Conservation (phyloP, 1,140 invertebrate species). For the Brachionus calyciflorus region DNA sequence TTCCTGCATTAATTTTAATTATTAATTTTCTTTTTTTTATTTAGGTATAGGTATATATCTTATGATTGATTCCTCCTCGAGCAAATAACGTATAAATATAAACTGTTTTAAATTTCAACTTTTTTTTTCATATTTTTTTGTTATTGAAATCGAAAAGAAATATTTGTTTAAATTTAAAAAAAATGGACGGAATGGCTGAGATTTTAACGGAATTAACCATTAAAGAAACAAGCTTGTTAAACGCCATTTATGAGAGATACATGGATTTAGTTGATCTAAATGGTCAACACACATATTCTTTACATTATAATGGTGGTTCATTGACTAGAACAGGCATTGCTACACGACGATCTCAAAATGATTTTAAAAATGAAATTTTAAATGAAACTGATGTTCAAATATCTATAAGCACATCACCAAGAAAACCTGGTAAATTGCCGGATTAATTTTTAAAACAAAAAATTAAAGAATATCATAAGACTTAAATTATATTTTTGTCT, state of each 20-base stretch:
- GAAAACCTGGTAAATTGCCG: neutral
- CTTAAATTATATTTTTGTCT: neutral
- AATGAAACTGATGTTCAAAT: slow-evolving; percentile 4
- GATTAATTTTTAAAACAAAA: neutral
- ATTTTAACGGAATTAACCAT: neutral
- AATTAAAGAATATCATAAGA: neutral
- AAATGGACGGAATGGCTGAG: neutral
- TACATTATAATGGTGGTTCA: slow-evolving; percentile 20
- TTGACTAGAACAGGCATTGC: neutral
- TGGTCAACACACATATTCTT: slow-evolving; percentile 19
- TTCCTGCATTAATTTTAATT: too few species aligned
- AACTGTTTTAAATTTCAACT: too few species aligned
- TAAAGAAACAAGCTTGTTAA: neutral
- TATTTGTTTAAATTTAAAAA: neutral
- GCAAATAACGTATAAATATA: neutral
- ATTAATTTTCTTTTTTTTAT: too few species aligned
- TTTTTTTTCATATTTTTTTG: too few species aligned
- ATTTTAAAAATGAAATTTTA: neutral
- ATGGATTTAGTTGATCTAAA: slow-evolving; percentile 10
- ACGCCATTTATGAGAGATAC: slow-evolving; percentile 29
- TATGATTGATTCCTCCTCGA: too few species aligned
- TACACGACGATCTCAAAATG: neutral
- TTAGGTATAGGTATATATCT: too few species aligned
- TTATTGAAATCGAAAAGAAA: neutral
- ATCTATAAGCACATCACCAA: neutral